Evolutionary conservation across 2,888 invertebrate genomes (phyloP).

Genomic region (Trichogramma dendrolimi): DNA sequence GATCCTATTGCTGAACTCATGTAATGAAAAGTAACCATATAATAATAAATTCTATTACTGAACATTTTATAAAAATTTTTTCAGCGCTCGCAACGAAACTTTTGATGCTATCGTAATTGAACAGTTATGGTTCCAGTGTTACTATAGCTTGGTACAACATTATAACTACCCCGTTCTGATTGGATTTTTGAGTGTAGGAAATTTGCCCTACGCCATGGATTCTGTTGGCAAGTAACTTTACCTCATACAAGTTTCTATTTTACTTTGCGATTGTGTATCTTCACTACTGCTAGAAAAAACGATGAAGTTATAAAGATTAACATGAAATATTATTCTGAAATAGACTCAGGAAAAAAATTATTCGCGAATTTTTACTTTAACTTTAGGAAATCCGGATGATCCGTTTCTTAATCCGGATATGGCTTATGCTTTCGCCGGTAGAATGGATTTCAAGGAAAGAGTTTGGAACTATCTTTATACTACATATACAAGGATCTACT

Average conservation of each 20-base stretch:
- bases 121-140: constrained; percentile 47
- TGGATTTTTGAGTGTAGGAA: constrained; percentile 47
- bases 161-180: constrained; percentile 44
- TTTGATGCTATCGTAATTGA: constrained; percentile 46
- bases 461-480: constrained; percentile 42
- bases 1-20: constrained; percentile 35
- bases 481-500: constrained; percentile 42
- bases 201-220: constrained; percentile 47
- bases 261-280: not conserved
- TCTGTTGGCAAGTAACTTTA: constrained; percentile 40
- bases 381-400: constrained; percentile 45
- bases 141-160: constrained; percentile 43
- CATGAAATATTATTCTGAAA: not conserved
- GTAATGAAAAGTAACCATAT: constrained; percentile 30
- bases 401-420: constrained; percentile 45
- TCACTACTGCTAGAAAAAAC: too few relatives aligned
- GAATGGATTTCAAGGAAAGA: constrained; percentile 40
- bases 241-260: not conserved
- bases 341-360: not conserved
- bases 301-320: too few relatives aligned
- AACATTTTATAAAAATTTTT: constrained; percentile 16
- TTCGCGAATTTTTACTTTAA: constrained; percentile 3
- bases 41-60: constrained; percentile 9
- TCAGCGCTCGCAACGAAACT: constrained; percentile 36
- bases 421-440: constrained; percentile 42